Conservation (phyloP, 2,797 vertebrate species). For the Eidolon dupreanum region DNA sequence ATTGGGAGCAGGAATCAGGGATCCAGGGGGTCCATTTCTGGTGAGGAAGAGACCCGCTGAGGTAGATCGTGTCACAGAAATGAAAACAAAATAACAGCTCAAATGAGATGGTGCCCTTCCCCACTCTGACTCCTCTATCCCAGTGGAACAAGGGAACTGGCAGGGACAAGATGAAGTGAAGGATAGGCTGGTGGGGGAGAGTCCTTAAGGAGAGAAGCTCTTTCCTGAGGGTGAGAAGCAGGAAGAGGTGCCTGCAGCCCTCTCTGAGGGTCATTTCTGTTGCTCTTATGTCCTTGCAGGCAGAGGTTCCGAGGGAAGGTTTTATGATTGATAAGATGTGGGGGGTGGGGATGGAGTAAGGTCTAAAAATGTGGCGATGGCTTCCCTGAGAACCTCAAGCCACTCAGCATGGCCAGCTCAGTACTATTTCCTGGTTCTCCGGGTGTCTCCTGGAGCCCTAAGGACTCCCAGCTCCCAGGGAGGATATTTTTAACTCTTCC, state of each 20-base stretch:
- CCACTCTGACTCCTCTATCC: not conserved
- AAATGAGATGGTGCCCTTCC: not conserved
- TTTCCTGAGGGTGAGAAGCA: not conserved
- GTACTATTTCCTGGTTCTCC: not conserved
- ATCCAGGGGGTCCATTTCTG: not conserved
- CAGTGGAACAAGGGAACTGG: not conserved
- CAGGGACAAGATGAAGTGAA: not conserved
- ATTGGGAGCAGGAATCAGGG: not conserved
- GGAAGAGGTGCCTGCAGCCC: not conserved
- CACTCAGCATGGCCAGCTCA: not conserved
- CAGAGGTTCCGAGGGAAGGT: not conserved
- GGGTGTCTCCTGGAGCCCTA: not conserved
- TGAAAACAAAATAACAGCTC: constrained; percentile 37
- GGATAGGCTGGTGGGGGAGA: not conserved
- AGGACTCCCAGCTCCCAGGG: not conserved
- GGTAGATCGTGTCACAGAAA: constrained; percentile 76
- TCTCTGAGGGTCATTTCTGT: not conserved
- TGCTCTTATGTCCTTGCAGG: not conserved
- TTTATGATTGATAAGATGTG: not conserved
- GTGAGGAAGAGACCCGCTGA: constrained; percentile 61
- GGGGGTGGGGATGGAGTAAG: not conserved
- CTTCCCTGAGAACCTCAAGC: not conserved
- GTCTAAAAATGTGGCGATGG: not conserved
- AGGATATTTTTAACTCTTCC: not conserved
- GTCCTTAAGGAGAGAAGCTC: not conserved